Percentiles rank a stretch among this genome's conserved stretches.
phyloP scores from a whole-genome alignment of 2,113 vertebrate genomes.

The Asarcornis scutulata region DNA sequence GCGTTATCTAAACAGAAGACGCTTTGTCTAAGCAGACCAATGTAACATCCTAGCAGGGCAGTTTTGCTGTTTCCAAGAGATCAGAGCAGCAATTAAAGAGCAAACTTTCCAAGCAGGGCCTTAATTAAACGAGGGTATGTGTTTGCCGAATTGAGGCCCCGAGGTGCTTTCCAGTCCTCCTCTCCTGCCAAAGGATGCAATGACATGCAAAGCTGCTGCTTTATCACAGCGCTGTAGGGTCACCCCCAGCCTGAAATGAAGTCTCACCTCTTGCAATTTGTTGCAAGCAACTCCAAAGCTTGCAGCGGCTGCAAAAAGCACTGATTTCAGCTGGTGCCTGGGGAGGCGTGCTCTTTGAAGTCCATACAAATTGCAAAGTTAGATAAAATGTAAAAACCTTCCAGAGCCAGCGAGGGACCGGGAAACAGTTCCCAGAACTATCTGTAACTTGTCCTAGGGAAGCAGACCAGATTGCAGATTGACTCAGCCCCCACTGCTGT shows the following conservation, averaged over 20 bases:
- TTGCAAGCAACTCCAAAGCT: neutral
- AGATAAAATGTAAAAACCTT: neutral
- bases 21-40: constrained; percentile 1
- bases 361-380: neutral
- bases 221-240: neutral
- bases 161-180: constrained; percentile 1
- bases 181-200: constrained; percentile 17
- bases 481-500: neutral
- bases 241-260: constrained; percentile 19
- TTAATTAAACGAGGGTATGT: neutral
- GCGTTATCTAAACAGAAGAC: neutral
- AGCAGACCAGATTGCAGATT: neutral
- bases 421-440: neutral
- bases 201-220: constrained; percentile 25
- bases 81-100: constrained; percentile 59
- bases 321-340: neutral
- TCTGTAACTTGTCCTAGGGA: neutral
- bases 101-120: constrained; percentile 28
- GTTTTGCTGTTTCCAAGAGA: constrained; percentile 30
- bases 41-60: neutral
- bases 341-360: neutral
- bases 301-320: neutral
- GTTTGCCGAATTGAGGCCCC: constrained; percentile 11
- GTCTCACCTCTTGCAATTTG: constrained; percentile 8
- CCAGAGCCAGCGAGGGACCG: neutral